A percentile compares a stretch with the other conserved stretches of the same genome.
phyloP scores from a whole-genome alignment of 2,888 invertebrate genomes.

The Oxystoma pomonae region DNA sequence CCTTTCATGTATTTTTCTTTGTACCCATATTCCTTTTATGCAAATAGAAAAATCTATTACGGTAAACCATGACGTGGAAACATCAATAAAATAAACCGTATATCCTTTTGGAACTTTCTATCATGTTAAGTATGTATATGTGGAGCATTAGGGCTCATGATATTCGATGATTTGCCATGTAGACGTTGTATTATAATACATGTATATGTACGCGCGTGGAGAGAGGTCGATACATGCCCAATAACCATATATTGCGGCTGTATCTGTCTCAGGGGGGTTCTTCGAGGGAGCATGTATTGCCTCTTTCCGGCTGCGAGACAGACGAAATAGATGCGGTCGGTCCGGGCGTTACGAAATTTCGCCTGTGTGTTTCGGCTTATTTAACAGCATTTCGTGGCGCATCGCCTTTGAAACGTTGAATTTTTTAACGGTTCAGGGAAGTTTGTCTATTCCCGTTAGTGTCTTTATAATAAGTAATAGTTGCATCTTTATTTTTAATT shows the following conservation, averaged over 20 bases:
- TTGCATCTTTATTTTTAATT: too few relatives aligned
- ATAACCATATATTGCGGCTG: slow-evolving; percentile 45
- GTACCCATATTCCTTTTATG: too few relatives aligned
- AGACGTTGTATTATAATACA: slow-evolving; percentile 39
- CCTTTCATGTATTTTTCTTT: too few relatives aligned
- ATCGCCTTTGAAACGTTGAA: background rate
- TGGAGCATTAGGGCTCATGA: slow-evolving; percentile 26
- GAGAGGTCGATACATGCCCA: slow-evolving; percentile 43
- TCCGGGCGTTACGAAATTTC: background rate
- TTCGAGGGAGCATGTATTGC: slow-evolving; percentile 37
- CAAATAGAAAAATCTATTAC: too few relatives aligned
- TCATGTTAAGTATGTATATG: background rate
- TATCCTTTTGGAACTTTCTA: too few relatives aligned
- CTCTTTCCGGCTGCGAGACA: slow-evolving; percentile 32
- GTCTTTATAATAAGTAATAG: background rate
- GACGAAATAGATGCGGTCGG: slow-evolving; percentile 40
- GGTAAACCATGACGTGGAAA: too few relatives aligned
- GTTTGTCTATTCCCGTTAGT: background rate
- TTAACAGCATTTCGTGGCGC: background rate
- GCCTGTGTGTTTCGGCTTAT: slow-evolving; percentile 1
- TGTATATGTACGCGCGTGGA: slow-evolving; percentile 29
- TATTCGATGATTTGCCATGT: slow-evolving; percentile 39
- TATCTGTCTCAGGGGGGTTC: slow-evolving; percentile 42
- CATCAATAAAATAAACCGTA: too few relatives aligned
- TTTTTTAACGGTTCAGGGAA: background rate